Conservation (phyloP, 2,888 invertebrate genomes). For the Drosophila mayaguana region DNA sequence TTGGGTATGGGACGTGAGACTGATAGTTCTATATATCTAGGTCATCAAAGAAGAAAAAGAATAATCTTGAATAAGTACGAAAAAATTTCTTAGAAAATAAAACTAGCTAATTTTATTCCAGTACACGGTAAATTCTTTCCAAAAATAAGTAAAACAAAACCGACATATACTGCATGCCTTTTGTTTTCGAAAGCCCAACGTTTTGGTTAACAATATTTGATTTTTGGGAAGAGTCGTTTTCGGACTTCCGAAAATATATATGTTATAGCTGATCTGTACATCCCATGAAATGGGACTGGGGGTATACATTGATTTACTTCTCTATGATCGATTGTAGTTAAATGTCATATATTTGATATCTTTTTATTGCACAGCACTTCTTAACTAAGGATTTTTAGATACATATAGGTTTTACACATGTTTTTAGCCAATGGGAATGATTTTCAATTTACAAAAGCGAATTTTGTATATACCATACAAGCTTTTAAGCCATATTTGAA, state of each 20-base stretch:
- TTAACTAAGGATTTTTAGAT: conserved; percentile 31
- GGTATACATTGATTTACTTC: neutral
- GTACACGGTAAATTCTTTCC: conserved; percentile 29
- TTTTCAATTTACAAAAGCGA: conserved; percentile 29
- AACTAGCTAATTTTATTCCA: conserved; percentile 68
- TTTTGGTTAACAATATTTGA: conserved; percentile 2
- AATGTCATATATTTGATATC: conserved; percentile 6
- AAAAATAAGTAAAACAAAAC: neutral
- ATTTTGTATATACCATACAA: conserved; percentile 9
- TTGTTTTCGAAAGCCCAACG: neutral
- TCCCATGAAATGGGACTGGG: conserved; percentile 58
- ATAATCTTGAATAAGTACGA: conserved; percentile 35
- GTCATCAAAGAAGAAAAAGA: conserved; percentile 52
- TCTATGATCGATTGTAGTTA: neutral
- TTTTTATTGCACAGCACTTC: conserved; percentile 24
- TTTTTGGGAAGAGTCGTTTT: conserved; percentile 51
- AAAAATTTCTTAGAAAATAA: conserved; percentile 46
- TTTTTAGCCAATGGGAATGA: conserved; percentile 44
- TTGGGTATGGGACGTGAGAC: conserved; percentile 83
- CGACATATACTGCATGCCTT: conserved; percentile 8
- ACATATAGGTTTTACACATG: conserved; percentile 36
- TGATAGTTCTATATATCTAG: conserved; percentile 82
- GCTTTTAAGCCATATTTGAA: conserved; percentile 13
- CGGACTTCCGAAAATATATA: conserved; percentile 49
- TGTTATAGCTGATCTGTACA: conserved; percentile 31